Base-by-base conservation (phyloP, 2,888 invertebrate species). In the Sarcophaga variegata region DNA sequence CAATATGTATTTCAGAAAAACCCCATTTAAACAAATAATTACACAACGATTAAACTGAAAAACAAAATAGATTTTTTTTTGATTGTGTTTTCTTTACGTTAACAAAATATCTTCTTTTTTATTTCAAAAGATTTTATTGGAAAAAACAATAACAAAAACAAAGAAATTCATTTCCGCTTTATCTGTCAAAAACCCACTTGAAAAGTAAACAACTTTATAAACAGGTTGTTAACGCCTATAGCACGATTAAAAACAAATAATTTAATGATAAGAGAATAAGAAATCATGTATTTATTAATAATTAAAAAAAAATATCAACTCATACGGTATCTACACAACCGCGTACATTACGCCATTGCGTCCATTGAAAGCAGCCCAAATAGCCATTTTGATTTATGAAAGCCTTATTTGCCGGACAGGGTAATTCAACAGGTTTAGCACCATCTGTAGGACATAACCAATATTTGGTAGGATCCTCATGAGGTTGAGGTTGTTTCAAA, bases 311-410 rank as follows among this genome's bases (percentile, higher is more conserved):
- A 49, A 12, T 14, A 49, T 54, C 5, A 17, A 54, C 12, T 54
- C 54, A 54, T 54, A 14, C 4, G 12, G 54, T 54, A 54, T 54
- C 54, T 17, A 54, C 10, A 66, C 89, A 90, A 22, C 79, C 69
- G 8, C 89, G 88, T 47, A 88, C 54, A 5, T 1, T 3, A n/a
- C 89, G 89, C 90, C 90, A 90, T 5, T 27, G 1, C 2, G 80
- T 0, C 90, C 89, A 90, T 0, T 85, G 66, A n/a, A 89, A 88
- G 60, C 90, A 90, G 4, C 90, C 90, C 63, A 90, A 17, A n/a
- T 74, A 89, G 6, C 88, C 89, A 8, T 79, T 17, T 70, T 90
- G 84, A 4, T 85, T 81, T 14, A 88, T 71, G 71, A 90, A 90
- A 0, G 89, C 90, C 54, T 87, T 86, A 4, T 88, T 87, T 3